These are phyloP conservation scores for Drosophila sordidula DNA, from an alignment of 2,888 invertebrate species.

Conservation along the genomic window DNA sequence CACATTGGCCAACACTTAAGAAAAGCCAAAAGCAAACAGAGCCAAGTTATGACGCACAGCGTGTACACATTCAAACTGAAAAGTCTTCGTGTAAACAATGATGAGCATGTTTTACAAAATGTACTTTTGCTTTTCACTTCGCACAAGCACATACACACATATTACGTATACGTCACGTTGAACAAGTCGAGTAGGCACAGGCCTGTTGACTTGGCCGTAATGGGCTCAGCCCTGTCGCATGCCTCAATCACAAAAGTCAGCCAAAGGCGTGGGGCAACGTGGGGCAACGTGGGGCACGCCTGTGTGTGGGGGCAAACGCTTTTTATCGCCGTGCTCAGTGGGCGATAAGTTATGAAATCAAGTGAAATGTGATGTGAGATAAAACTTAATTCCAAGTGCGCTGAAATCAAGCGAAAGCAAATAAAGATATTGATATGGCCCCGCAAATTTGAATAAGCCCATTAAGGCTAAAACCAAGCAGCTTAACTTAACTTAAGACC, in stretches of 20 bases:
- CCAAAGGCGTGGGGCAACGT: constrained; percentile 20
- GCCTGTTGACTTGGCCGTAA: constrained; percentile 56
- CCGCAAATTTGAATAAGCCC: background rate
- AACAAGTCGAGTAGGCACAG: constrained; percentile 42
- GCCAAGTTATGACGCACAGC: constrained; percentile 51
- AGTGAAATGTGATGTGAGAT: constrained; percentile 61
- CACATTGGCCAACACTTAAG: constrained; percentile 8
- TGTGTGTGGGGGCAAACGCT: constrained; percentile 19
- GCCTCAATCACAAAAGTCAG: constrained; percentile 27
- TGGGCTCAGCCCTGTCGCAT: constrained; percentile 53
- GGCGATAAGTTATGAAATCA: constrained; percentile 70
- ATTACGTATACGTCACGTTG: constrained; percentile 63
- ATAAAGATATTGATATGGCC: background rate
- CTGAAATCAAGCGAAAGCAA: constrained; percentile 21
- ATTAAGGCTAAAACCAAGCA: background rate
- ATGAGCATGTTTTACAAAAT: constrained; percentile 77
- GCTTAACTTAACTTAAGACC: too few relatives aligned
- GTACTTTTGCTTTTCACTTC: constrained; percentile 56
- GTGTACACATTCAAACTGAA: constrained; percentile 40
- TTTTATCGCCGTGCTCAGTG: constrained; percentile 47
- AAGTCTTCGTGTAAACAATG: constrained; percentile 77
- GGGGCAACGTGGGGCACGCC: background rate
- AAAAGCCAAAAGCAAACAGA: constrained; percentile 35
- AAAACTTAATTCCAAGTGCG: constrained; percentile 56
- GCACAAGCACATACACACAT: constrained; percentile 12